Percentiles rank a stretch among this genome's conserved stretches.
phyloP scores from a whole-genome alignment of 2,888 invertebrate genomes.

The Sinodicranocentrus sp. region DNA sequence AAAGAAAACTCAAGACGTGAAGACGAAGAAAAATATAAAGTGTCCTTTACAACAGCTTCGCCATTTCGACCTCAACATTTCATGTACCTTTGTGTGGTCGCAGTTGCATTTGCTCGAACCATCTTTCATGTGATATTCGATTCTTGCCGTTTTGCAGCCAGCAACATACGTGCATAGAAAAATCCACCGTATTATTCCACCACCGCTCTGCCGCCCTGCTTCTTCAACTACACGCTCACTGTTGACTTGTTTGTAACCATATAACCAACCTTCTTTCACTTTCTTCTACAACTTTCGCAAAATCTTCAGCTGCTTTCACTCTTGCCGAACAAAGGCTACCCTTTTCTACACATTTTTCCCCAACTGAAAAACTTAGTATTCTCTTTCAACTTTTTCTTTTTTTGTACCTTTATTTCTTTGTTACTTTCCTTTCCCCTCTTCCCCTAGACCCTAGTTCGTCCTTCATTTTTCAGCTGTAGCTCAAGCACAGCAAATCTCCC shows the following conservation, averaged over 20 bases:
- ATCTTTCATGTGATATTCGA: constrained; percentile 22
- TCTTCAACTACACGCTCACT: background rate
- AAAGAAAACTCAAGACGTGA: constrained; percentile 7
- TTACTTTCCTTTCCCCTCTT: background rate
- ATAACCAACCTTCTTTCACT: constrained; percentile 29
- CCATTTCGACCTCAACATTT: constrained; percentile 11
- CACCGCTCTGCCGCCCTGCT: background rate
- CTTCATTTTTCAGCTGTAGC: constrained; percentile 15
- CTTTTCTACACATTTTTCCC: constrained; percentile 21
- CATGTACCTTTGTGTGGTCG: constrained; percentile 30
- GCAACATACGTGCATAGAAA: constrained; percentile 9
- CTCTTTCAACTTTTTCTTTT: constrained; percentile 28
- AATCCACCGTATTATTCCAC: background rate
- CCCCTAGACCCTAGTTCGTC: constrained; percentile 7
- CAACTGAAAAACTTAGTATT: constrained; percentile 20
- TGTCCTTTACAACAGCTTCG: constrained; percentile 3
- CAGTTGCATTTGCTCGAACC: constrained; percentile 13
- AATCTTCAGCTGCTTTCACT: constrained; percentile 33
- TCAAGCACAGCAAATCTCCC: constrained; percentile 36
- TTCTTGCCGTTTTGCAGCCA: constrained; percentile 8
- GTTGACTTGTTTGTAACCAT: constrained; percentile 19
- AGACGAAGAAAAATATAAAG: background rate
- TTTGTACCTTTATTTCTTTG: background rate
- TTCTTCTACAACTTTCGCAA: constrained; percentile 37
- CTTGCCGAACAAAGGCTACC: background rate